Conservation (phyloP, 2,888 invertebrate genomes). For the Rotaria macrura region DNA sequence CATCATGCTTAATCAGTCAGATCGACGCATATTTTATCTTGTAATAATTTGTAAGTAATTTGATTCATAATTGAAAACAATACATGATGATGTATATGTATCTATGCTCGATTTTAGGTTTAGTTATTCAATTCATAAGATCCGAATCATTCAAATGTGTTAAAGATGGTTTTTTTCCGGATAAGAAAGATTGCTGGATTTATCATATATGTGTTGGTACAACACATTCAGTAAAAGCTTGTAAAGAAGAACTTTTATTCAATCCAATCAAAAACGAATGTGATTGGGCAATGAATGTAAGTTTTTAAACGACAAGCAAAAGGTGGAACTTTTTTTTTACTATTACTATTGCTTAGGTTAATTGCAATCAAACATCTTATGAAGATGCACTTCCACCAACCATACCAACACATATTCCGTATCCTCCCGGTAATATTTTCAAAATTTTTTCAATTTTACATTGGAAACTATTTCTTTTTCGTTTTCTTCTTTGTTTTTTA, state of each 20-base stretch:
- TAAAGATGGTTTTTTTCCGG: slow-evolving; percentile 32
- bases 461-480: too few species aligned
- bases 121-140: background rate
- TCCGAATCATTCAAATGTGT: slow-evolving; percentile 26
- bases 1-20: background rate
- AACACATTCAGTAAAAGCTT: slow-evolving; percentile 31
- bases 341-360: background rate
- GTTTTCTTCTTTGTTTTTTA: too few species aligned
- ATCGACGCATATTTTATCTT: background rate
- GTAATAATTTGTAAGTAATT: background rate
- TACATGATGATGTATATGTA: background rate
- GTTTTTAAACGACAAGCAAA: too few species aligned
- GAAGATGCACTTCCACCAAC: background rate
- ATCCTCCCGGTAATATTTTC: background rate
- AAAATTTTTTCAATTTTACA: too few species aligned
- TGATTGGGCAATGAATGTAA: slow-evolving; percentile 34
- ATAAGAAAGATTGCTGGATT: slow-evolving; percentile 33
- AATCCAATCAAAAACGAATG: slow-evolving; percentile 32
- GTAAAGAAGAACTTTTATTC: slow-evolving; percentile 33
- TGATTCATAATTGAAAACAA: background rate
- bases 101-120: background rate
- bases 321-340: too few species aligned
- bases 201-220: slow-evolving; percentile 33
- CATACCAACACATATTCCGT: background rate
- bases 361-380: background rate